Evolutionary conservation across 1,140 invertebrate genomes (phyloP).

Genomic region (Potamilus streckersoni): DNA sequence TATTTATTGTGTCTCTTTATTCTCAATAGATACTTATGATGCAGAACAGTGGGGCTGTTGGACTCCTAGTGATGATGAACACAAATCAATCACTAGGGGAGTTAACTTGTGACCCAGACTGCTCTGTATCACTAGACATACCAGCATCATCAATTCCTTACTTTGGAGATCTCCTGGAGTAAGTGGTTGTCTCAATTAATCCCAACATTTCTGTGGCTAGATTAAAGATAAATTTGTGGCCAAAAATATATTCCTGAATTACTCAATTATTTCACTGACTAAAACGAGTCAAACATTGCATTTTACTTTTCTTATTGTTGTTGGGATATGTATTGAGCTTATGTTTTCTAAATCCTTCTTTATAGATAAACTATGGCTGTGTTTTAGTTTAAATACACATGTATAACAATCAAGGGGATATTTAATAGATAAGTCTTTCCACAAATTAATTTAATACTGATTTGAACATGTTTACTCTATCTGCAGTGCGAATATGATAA

Average conservation of each 20-base stretch:
- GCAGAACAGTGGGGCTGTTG: constrained; percentile 37
- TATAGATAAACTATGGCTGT: too few relatives aligned
- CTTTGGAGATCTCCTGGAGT: constrained; percentile 3
- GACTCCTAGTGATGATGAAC: constrained; percentile 31
- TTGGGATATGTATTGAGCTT: too few relatives aligned
- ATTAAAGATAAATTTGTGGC: neutral
- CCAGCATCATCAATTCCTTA: constrained; percentile 35
- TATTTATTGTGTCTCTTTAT: neutral
- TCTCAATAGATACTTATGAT: constrained; percentile 29
- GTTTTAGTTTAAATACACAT: too few relatives aligned
- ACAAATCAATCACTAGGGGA: constrained; percentile 25
- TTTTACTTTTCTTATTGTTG: too few relatives aligned
- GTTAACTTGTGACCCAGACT: constrained; percentile 43
- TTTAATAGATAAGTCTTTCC: too few relatives aligned
- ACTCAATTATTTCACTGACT: neutral
- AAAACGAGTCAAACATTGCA: too few relatives aligned
- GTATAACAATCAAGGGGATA: too few relatives aligned
- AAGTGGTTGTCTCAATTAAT: neutral
- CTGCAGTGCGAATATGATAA: too few relatives aligned
- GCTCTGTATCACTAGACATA: constrained; percentile 32
- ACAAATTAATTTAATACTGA: too few relatives aligned
- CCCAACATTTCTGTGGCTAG: neutral
- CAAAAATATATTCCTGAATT: constrained; percentile 15
- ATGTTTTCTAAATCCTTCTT: too few relatives aligned
- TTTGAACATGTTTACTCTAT: too few relatives aligned